Conservation (phyloP, 64 coral and sea anemone species). For the Porites lutea region DNA sequence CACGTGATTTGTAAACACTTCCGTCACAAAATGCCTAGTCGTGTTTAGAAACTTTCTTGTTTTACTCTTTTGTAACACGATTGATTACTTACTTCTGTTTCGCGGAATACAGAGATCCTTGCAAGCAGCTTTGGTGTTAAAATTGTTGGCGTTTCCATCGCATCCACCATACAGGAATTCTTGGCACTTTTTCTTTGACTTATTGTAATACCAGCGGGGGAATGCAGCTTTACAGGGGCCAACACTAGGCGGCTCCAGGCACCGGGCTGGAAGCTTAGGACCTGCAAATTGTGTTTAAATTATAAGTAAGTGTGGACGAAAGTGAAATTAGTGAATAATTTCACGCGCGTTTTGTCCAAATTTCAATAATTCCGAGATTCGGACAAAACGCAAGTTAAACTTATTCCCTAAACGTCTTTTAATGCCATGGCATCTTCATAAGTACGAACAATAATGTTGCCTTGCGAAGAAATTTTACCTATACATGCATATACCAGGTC, state of each 20-base stretch:
- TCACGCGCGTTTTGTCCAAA: neutral
- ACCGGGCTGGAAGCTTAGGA: neutral
- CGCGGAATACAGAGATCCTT: constrained; percentile 49
- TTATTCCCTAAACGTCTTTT: no score
- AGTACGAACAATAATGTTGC: no score
- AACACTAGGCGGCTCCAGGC: neutral
- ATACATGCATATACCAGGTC: no score
- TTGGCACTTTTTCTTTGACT: constrained; percentile 30
- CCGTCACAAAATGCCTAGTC: no score
- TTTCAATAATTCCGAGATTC: no score
- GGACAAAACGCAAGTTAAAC: no score
- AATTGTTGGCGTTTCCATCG: constrained; percentile 65
- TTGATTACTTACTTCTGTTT: constrained; percentile 45
- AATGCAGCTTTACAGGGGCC: constrained; percentile 71
- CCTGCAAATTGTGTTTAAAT: neutral
- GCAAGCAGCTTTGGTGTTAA: constrained; percentile 61
- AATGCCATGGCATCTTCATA: no score
- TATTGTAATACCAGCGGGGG: constrained; percentile 67
- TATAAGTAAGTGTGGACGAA: neutral
- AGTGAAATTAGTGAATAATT: neutral
- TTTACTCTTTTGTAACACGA: no score
- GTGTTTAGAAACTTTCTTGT: no score
- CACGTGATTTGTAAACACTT: no score
- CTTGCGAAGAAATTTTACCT: no score
- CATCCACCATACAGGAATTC: constrained; percentile 63